Evolutionary conservation across 2,888 invertebrate genomes (phyloP), one percentile per base, ranked within the genome.

Genomic region (Cryptocephalus primarius): DNA sequence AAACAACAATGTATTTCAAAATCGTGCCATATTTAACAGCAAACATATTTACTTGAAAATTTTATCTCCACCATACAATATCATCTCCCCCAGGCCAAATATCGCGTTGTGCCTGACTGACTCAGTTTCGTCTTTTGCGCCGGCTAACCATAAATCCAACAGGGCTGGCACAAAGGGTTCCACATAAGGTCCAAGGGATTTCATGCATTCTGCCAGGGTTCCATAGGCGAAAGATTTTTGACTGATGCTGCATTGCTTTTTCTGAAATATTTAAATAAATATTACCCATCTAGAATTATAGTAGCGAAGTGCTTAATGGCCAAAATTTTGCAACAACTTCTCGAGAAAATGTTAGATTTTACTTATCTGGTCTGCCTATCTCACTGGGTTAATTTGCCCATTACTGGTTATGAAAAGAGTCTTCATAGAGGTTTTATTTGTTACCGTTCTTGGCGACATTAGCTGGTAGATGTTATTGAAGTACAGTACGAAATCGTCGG

Each of bases 91-190:
- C 42, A 88, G 69, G 12, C 83, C 87, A 65, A 77, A 88, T 41
- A 83, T 80, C 1, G 85, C 75, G 69, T 88, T 88, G 61, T 85
- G 86, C 44, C 88, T 74, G 1, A 86, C 83, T 65, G 85, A 85
- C 42, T 79, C 78, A 55, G 79, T 78, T 0, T 73, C 63, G 66
- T 87, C 86, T 44, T 72, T 71, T 1, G 79, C 70, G 42, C 79
- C 76, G 43, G 68, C 73, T 47, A 83, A 69, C 62, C 86, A 79
- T 9, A 82, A 62, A 2, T 82, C 80, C 52, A 82, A 73, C 44
- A 88, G 65, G 38, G 76, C 72, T 14, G 75, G 72, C 8, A 80
- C 75, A 61, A 82, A 85, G 12, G 73, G 71, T 14, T 70, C 72
- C 0, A 76, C 67, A 51, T 71, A 73, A 11, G 71, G 67, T 54